Evolutionary conservation across 2,113 vertebrate species (phyloP).

Genomic region (Macquaria ambigua): DNA sequence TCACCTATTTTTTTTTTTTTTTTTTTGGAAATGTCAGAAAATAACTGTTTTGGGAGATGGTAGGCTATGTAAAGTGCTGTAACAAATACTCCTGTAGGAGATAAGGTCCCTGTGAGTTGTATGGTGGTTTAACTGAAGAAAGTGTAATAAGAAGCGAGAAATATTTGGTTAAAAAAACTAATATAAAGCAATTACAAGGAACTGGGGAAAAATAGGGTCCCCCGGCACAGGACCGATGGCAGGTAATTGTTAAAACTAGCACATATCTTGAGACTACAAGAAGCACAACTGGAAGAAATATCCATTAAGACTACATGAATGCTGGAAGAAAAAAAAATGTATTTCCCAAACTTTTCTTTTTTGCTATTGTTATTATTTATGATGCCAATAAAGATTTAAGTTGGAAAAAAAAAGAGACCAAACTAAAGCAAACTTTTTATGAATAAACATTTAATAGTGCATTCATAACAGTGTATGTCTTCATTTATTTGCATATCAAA

Average conservation of each 20-base stretch:
- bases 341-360: background rate
- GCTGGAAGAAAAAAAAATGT: no score
- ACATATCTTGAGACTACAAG: background rate
- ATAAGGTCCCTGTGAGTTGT: background rate
- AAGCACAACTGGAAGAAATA: background rate
- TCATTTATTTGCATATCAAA: slow-evolving; percentile 58
- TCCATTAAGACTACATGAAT: background rate
- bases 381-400: background rate
- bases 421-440: slow-evolving; percentile 4
- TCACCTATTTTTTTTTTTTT: background rate
- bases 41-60: background rate
- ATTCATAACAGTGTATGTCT: slow-evolving; percentile 52
- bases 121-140: background rate
- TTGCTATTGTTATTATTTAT: background rate
- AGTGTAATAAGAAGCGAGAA: background rate
- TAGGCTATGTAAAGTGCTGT: background rate
- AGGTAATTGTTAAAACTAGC: background rate
- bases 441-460: slow-evolving; percentile 71
- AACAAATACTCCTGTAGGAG: background rate
- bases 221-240: background rate
- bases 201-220: background rate
- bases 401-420: background rate
- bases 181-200: background rate
- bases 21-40: background rate
- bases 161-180: background rate